A percentile compares a stretch with the other conserved stretches of the same genome.
Conservation (phyloP, 2,797 vertebrate species). For the Pipistrellus pipistrellus region DNA sequence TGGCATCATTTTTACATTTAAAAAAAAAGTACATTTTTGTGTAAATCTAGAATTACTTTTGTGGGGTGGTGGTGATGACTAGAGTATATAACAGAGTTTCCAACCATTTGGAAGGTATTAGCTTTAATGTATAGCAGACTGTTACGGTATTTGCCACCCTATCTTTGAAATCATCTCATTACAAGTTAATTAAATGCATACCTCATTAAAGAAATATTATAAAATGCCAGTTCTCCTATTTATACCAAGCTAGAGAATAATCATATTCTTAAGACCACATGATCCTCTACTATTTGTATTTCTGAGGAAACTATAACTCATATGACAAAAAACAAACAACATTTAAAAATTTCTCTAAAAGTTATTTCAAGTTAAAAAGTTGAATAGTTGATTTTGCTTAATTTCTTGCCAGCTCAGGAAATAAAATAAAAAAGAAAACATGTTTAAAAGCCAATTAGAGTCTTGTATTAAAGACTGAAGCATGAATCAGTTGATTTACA, state of each 20-base stretch:
- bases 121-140: conserved; percentile 65
- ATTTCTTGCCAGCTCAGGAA: conserved; percentile 35
- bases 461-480: conserved; percentile 1
- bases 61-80: background rate
- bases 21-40: background rate
- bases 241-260: conserved; percentile 35
- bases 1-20: conserved; percentile 26
- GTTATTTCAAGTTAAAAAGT: conserved; percentile 40
- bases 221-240: conserved; percentile 47
- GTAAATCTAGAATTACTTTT: conserved; percentile 44
- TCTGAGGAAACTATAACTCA: conserved; percentile 29
- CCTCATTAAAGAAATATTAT: conserved; percentile 67
- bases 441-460: conserved; percentile 45
- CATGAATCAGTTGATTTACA: background rate
- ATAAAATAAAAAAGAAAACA: background rate
- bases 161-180: conserved; percentile 66
- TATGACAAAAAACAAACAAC: background rate
- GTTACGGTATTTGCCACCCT: conserved; percentile 54
- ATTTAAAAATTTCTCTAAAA: conserved; percentile 6
- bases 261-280: conserved; percentile 1
- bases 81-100: background rate
- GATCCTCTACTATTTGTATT: conserved; percentile 43
- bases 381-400: conserved; percentile 56
- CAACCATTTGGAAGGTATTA: conserved; percentile 57
- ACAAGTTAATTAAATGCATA: conserved; percentile 62